These are phyloP conservation scores for Rhabdomys pumilio DNA, from an alignment of 2,797 vertebrate genomes.

Conservation along the genomic window DNA sequence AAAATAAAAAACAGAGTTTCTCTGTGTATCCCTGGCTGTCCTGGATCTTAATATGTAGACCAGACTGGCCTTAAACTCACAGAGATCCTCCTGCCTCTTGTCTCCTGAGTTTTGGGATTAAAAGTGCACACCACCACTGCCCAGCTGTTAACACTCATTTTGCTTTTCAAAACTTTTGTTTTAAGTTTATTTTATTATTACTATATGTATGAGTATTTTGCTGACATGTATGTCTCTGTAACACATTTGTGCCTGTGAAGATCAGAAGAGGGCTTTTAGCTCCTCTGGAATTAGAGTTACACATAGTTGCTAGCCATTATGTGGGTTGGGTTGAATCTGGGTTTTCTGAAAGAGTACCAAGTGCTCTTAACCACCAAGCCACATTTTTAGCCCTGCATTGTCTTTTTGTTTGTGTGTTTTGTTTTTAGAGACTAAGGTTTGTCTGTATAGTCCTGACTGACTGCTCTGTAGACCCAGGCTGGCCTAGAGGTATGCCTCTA, in stretches of 20 bases:
- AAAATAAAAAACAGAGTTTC: background rate
- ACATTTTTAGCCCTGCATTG: background rate
- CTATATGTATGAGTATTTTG: background rate
- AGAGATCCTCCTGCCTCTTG: background rate
- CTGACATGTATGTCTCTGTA: background rate
- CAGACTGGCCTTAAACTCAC: background rate
- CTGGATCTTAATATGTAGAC: background rate
- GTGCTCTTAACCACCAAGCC: background rate
- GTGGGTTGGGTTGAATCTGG: no score
- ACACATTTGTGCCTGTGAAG: background rate
- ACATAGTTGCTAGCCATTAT: background rate
- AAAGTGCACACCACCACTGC: background rate
- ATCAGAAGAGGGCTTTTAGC: background rate
- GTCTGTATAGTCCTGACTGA: background rate
- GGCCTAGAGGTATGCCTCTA: background rate
- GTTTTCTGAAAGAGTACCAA: background rate
- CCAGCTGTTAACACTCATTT: background rate
- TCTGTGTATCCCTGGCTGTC: background rate
- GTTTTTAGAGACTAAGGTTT: background rate
- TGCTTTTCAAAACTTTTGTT: background rate
- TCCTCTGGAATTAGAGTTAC: background rate
- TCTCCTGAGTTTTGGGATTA: background rate
- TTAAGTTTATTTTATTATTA: background rate
- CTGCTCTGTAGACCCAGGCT: background rate
- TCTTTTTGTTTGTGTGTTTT: background rate